Evolutionary conservation across 1,140 invertebrate genomes (phyloP).

Genomic region (Penaeus japonicus): DNA sequence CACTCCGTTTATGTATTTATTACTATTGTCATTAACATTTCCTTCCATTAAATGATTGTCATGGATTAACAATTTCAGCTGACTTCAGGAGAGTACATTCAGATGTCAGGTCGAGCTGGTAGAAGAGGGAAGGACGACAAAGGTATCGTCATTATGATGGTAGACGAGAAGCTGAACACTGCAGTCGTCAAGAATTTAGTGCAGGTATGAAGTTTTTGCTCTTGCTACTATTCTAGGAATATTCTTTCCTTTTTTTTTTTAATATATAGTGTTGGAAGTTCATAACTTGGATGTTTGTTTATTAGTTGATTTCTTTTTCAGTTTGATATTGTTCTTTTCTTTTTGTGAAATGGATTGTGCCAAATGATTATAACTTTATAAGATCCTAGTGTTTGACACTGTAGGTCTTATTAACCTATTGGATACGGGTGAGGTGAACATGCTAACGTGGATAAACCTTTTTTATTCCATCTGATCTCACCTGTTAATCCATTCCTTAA

Average conservation of each 20-base stretch:
- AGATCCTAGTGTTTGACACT: no score
- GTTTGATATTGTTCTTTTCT: no score
- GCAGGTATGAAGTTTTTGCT: slow-evolving; percentile 33
- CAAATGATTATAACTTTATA: no score
- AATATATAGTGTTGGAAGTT: not conserved
- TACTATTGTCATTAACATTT: not conserved
- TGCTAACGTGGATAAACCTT: no score
- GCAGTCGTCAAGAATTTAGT: slow-evolving; percentile 70
- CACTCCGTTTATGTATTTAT: not conserved
- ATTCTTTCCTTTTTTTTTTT: no score
- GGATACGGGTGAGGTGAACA: no score
- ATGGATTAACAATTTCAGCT: slow-evolving; percentile 68
- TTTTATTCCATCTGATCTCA: no score
- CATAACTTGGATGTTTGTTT: not conserved
- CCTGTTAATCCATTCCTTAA: no score
- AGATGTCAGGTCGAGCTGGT: slow-evolving; percentile 99
- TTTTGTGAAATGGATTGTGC: no score
- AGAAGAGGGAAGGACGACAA: slow-evolving; percentile 96
- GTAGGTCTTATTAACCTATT: no score
- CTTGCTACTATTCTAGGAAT: not conserved
- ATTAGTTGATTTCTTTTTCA: no score
- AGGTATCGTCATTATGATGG: slow-evolving; percentile 98
- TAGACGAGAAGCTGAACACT: slow-evolving; percentile 95
- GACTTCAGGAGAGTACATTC: slow-evolving; percentile 98
- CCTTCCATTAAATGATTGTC: not conserved